These are phyloP conservation scores for Notodonta ziczac DNA, from an alignment of 2,888 invertebrate species.

Conservation along the genomic window DNA sequence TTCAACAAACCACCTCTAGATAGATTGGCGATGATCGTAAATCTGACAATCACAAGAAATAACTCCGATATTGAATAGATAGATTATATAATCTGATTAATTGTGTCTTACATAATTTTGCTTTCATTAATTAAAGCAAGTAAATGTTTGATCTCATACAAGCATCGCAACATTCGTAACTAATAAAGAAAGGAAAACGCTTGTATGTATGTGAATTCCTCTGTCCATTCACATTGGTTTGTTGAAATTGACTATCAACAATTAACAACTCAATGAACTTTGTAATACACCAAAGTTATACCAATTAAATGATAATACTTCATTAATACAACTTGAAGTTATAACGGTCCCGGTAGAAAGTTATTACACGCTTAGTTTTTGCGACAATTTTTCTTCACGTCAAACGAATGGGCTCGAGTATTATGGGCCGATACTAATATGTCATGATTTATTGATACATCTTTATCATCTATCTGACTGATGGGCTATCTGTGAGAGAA, in stretches of 20 bases:
- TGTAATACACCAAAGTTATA: background rate
- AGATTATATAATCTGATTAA: no score
- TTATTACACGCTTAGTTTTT: constrained; percentile 12
- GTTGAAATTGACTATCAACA: background rate
- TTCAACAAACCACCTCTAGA: no score
- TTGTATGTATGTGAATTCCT: background rate
- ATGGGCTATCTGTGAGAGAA: constrained; percentile 22
- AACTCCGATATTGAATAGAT: no score
- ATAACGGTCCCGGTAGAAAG: constrained; percentile 17
- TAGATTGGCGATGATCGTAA: no score
- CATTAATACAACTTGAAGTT: constrained; percentile 7
- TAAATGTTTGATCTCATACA: no score
- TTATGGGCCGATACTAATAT: constrained; percentile 35
- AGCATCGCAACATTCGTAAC: no score
- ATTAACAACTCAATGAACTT: background rate
- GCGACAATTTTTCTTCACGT: constrained; percentile 8
- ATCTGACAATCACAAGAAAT: no score
- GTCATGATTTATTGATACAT: constrained; percentile 35
- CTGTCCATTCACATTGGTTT: background rate
- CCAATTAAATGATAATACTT: constrained; percentile 3
- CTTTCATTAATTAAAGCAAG: no score
- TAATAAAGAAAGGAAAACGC: background rate
- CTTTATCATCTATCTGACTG: constrained; percentile 36
- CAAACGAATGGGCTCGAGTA: constrained; percentile 18
- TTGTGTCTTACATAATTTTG: no score